Percentiles rank a stretch among this genome's conserved stretches.
Evolutionary conservation across 2,797 vertebrate species (phyloP).

Genomic region (Periophthalmus magnuspinnatus): DNA sequence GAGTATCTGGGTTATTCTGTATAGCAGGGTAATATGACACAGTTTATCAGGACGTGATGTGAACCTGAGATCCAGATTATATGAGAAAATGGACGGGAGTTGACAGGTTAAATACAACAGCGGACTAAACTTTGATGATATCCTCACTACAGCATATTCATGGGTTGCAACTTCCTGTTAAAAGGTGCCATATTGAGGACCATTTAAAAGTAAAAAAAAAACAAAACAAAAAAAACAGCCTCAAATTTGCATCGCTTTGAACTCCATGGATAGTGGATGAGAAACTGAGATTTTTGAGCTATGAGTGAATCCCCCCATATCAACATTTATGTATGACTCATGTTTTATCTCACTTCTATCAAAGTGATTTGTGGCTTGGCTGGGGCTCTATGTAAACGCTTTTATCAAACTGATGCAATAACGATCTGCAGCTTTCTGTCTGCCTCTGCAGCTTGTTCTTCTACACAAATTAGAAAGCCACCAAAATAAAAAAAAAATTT

Average conservation of each 20-base stretch:
- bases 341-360: slow-evolving; percentile 9
- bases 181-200: no score
- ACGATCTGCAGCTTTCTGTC: slow-evolving; percentile 26
- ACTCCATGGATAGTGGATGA: neutral
- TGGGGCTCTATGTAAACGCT: slow-evolving; percentile 19
- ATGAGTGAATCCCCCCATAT: neutral
- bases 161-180: no score
- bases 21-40: slow-evolving; percentile 62
- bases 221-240: no score
- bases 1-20: slow-evolving; percentile 56
- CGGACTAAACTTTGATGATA: slow-evolving; percentile 30
- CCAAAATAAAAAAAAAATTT: neutral
- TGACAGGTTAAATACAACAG: slow-evolving; percentile 36
- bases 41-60: slow-evolving; percentile 49
- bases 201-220: no score
- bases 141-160: no score
- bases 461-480: neutral
- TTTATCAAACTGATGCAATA: slow-evolving; percentile 31
- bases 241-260: no score
- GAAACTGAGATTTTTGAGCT: neutral
- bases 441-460: slow-evolving; percentile 16
- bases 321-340: neutral
- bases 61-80: slow-evolving; percentile 54
- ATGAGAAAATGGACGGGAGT: slow-evolving; percentile 33
- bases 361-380: slow-evolving; percentile 27